Evolutionary conservation across 2,113 vertebrate genomes (phyloP).

Genomic region (Vidua macroura): DNA sequence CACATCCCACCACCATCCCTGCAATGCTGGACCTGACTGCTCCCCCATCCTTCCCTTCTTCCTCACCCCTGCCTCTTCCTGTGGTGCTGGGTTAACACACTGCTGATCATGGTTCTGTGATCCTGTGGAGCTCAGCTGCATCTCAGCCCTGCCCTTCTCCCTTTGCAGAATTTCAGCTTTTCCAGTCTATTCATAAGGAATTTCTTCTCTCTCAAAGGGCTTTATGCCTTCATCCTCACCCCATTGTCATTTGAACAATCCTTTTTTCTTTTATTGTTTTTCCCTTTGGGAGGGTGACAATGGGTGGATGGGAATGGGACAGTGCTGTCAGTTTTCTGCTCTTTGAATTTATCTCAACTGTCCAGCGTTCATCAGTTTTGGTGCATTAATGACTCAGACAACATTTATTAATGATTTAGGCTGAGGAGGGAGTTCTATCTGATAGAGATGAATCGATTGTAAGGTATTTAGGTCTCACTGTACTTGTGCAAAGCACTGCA

Average conservation of each 20-base stretch:
- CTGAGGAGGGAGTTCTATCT: constrained; percentile 21
- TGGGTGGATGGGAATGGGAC: not conserved
- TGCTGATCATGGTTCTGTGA: not conserved
- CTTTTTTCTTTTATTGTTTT: not conserved
- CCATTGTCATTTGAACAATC: not conserved
- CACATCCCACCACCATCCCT: not conserved
- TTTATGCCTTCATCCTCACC: not conserved
- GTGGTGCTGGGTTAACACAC: not conserved
- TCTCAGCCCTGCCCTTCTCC: not conserved
- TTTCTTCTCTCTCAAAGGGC: not conserved
- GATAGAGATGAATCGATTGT: constrained; percentile 29
- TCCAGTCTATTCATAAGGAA: not conserved
- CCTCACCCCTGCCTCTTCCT: not conserved
- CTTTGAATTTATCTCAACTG: not conserved
- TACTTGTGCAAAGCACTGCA: constrained; percentile 16
- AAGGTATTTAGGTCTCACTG: constrained; percentile 32
- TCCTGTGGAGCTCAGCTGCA: not conserved
- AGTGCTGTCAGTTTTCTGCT: not conserved
- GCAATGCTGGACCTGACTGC: not conserved
- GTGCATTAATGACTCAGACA: not conserved
- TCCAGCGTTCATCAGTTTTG: not conserved
- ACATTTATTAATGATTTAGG: not conserved
- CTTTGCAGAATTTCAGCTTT: not conserved
- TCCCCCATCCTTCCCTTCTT: not conserved
- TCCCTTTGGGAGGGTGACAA: not conserved